These are phyloP conservation scores for Nannobrachium achirus DNA, from an alignment of 2,113 vertebrate genomes.

Conservation along the genomic window DNA sequence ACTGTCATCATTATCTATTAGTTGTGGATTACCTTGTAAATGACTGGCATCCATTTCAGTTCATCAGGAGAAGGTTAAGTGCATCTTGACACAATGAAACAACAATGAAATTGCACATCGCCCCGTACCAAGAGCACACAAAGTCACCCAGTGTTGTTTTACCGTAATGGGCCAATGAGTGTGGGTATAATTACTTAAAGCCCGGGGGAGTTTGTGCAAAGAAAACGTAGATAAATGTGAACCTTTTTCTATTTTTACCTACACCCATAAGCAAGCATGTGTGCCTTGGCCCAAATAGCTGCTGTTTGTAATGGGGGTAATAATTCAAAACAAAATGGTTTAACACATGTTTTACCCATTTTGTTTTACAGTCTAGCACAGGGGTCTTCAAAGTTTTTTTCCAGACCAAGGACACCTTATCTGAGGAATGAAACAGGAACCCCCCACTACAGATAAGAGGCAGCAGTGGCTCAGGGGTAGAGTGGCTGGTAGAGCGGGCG, in stretches of 20 bases:
- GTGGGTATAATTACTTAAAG: slow-evolving; percentile 47
- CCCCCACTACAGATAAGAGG: too few relatives aligned
- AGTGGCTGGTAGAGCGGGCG: too few relatives aligned
- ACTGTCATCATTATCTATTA: too few relatives aligned
- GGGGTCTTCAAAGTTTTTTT: too few relatives aligned
- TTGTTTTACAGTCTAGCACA: slow-evolving; percentile 12
- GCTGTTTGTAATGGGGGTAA: slow-evolving; percentile 43
- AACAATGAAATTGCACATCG: slow-evolving; percentile 26
- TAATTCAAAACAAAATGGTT: slow-evolving; percentile 45
- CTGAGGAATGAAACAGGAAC: too few relatives aligned
- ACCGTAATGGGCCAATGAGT: slow-evolving; percentile 42
- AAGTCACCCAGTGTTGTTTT: slow-evolving; percentile 44
- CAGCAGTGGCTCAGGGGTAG: too few relatives aligned
- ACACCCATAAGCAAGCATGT: slow-evolving; percentile 12
- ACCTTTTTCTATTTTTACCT: slow-evolving; percentile 19
- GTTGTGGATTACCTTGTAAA: slow-evolving; percentile 31
- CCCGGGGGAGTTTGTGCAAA: slow-evolving; percentile 41
- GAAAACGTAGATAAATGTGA: slow-evolving; percentile 36
- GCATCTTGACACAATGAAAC: slow-evolving; percentile 18
- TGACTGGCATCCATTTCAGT: slow-evolving; percentile 32
- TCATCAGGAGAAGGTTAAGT: slow-evolving; percentile 42
- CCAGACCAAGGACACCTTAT: too few relatives aligned
- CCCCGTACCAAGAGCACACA: slow-evolving; percentile 29
- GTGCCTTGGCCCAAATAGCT: slow-evolving; percentile 29
- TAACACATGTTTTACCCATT: slow-evolving; percentile 4